Evolutionary conservation across 2,113 vertebrate species (phyloP).

Genomic region (Chascanopsetta lugubris): DNA sequence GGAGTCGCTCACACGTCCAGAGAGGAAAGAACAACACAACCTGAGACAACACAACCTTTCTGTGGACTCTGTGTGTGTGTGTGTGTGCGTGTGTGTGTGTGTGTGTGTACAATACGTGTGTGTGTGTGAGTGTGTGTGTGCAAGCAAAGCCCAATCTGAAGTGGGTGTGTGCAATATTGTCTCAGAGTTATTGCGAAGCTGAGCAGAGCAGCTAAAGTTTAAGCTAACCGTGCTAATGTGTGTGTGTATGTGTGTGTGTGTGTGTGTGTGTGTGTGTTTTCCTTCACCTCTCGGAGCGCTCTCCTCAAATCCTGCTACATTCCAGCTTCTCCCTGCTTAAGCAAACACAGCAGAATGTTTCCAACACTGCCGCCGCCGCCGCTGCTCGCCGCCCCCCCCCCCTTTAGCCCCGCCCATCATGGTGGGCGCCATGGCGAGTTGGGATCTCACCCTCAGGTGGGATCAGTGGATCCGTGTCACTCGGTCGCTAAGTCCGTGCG

Average conservation of each 20-base stretch:
- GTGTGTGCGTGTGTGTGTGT: slow-evolving; percentile 30
- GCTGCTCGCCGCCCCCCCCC: slow-evolving; percentile 1
- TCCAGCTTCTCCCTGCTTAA: slow-evolving; percentile 64
- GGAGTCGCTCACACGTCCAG: slow-evolving; percentile 53
- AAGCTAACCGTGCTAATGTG: slow-evolving; percentile 26
- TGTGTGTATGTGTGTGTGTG: slow-evolving; percentile 9
- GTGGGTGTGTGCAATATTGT: not conserved
- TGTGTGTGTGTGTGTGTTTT: not conserved
- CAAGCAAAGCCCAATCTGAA: slow-evolving; percentile 7
- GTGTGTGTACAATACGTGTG: slow-evolving; percentile 21
- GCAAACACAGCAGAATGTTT: slow-evolving; percentile 70
- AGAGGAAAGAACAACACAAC: slow-evolving; percentile 71
- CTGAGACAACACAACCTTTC: slow-evolving; percentile 69
- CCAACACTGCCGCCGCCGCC: slow-evolving; percentile 7
- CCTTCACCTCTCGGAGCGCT: slow-evolving; percentile 46
- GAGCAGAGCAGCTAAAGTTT: slow-evolving; percentile 42
- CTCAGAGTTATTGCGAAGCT: slow-evolving; percentile 33
- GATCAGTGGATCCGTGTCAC: slow-evolving; percentile 66
- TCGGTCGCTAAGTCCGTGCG: slow-evolving; percentile 33
- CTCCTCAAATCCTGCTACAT: slow-evolving; percentile 42
- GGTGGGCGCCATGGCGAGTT: too few relatives aligned
- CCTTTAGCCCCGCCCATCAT: not conserved
- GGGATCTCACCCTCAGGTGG: slow-evolving; percentile 38
- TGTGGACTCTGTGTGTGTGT: slow-evolving; percentile 35
- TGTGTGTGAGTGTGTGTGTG: slow-evolving; percentile 28